These are phyloP conservation scores for Aphelenchoides bicaudatus DNA, from an alignment of 2,888 invertebrate genomes.

Conservation along the genomic window DNA sequence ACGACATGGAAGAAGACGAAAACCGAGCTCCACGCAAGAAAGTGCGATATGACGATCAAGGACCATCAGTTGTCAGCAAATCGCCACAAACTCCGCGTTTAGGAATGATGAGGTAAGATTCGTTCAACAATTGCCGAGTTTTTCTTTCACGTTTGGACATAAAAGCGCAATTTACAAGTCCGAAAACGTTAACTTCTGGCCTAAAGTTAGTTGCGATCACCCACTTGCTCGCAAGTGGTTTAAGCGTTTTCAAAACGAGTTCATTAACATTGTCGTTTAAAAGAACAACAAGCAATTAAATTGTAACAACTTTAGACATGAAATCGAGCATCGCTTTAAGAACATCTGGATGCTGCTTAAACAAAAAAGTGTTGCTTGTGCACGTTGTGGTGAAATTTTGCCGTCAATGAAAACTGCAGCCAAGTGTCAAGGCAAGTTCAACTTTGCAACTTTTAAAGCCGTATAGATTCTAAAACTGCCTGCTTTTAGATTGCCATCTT, in stretches of 20 bases:
- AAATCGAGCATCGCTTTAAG: constrained; percentile 18
- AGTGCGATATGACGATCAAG: background rate
- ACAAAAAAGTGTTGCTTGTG: constrained; percentile 10
- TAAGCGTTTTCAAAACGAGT: background rate
- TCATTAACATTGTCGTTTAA: background rate
- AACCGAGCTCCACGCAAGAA: background rate
- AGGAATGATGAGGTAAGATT: constrained; percentile 5
- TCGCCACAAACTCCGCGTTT: constrained; percentile 1
- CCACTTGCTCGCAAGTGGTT: background rate
- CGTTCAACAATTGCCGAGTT: no score
- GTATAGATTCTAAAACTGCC: background rate
- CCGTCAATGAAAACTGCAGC: background rate
- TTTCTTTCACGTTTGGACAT: no score
- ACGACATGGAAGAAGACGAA: background rate
- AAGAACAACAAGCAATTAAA: no score
- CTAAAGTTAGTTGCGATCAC: no score
- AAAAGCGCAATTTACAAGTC: no score
- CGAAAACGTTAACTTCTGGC: no score
- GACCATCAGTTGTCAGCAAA: background rate
- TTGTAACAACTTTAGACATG: constrained; percentile 2
- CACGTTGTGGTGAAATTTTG: constrained; percentile 10
- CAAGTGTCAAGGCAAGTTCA: constrained; percentile 14
- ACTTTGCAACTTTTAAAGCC: background rate
- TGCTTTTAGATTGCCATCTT: constrained; percentile 8
- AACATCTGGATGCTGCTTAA: constrained; percentile 23